Base-by-base conservation (phyloP, 2,888 invertebrate species). In the Lasioglossum zephyrum region DNA sequence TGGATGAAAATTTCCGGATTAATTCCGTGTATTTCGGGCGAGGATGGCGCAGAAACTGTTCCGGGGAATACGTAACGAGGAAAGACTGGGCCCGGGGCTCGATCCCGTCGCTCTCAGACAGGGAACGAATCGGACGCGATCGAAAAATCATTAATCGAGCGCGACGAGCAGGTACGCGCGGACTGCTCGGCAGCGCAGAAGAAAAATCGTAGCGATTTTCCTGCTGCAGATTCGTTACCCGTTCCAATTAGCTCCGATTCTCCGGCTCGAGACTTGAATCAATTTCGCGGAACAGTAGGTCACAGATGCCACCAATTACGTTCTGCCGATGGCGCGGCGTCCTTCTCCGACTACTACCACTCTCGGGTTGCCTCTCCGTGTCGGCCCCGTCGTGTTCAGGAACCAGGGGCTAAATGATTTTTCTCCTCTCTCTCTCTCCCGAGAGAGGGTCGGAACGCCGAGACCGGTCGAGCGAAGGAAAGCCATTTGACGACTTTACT, bases 231-330 rank as follows among this genome's bases (percentile, higher is more conserved):
- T 92, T 92, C 88, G 91, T 90, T 89, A 90, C 90, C 74, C 80
- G 87, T 87, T 88, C 91, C 91, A 92, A 92, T 92, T 92, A 92
- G 92, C 88, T 78, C 86, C 90, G 89, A 89, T 90, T 89, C 88
- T 90, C 87, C 85, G 88, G 86, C 84, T 85, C 86, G 87, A 90
- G 91, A 90, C 91, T 90, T 92, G 91, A 91, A 93, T 93, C 92
- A 93, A 92, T 93, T 92, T 92, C 84, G 90, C 88, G 89, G 90
- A 92, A 92, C 92, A 90, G 89, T 91, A 90, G 93, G 93, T 93
- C 93, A 92, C 93, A 93, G 93, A 93, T 93, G 92, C 90, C 92
- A 89, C 92, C 93, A 93, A 93, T 93, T 93, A 93, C 92, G 90
- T 82, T 90, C 84, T 89, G 88, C 91, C 92, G 91, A 90, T 90